phyloP scores from a whole-genome alignment of 1,140 invertebrate genomes.

The Drosophila auraria region DNA sequence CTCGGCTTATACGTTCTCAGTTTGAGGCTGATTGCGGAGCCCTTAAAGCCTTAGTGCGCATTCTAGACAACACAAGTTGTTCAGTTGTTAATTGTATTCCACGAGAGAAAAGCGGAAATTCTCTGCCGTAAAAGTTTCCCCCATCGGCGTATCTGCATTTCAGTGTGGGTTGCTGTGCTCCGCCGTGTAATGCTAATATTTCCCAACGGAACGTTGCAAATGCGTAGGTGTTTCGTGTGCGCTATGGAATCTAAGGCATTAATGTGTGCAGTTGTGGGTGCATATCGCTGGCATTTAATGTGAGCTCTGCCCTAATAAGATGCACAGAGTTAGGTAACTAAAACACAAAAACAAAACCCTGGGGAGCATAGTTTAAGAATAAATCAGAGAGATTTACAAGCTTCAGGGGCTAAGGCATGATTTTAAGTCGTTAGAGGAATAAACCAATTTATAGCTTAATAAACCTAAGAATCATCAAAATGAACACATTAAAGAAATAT shows the following conservation, averaged over 20 bases:
- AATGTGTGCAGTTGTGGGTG: slow-evolving; percentile 11
- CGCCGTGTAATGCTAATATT: slow-evolving; percentile 66
- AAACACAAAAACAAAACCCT: neutral
- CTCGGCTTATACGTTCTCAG: neutral
- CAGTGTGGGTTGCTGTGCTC: slow-evolving; percentile 33
- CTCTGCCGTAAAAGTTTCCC: neutral
- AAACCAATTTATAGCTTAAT: neutral
- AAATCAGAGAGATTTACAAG: neutral
- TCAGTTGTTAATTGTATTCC: slow-evolving; percentile 7
- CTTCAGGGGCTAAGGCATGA: neutral
- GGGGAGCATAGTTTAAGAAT: neutral
- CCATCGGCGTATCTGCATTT: slow-evolving; percentile 3
- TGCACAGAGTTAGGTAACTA: neutral
- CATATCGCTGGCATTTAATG: slow-evolving; percentile 37
- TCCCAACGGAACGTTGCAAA: slow-evolving; percentile 40
- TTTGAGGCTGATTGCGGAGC: neutral
- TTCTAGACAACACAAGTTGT: neutral
- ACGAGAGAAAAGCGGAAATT: neutral
- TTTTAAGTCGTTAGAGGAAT: neutral
- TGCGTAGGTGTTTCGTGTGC: slow-evolving; percentile 56
- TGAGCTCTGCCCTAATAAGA: neutral
- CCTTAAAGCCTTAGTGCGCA: neutral
- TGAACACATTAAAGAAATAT: no score
- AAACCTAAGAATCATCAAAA: no score
- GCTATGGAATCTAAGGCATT: slow-evolving; percentile 1